Evolutionary conservation across 2,797 vertebrate genomes (phyloP).

Genomic region (Sparus aurata): DNA sequence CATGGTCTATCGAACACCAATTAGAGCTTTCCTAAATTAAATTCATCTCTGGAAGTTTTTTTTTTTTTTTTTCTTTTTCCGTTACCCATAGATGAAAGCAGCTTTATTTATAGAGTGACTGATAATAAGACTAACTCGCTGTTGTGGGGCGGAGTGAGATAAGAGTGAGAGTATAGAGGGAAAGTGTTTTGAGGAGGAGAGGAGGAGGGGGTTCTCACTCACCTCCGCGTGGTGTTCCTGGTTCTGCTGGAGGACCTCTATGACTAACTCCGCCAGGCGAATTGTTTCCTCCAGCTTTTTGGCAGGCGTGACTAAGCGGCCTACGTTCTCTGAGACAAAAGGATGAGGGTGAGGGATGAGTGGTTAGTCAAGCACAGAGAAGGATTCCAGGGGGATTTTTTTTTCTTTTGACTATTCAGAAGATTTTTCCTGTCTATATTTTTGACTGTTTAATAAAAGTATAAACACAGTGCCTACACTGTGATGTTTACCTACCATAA

Average conservation of each 20-base stretch:
- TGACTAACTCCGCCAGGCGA: slow-evolving; percentile 98
- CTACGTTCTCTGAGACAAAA: slow-evolving; percentile 99
- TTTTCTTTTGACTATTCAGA: slow-evolving; percentile 63
- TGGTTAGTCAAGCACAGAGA: slow-evolving; percentile 88
- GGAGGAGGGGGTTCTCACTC: slow-evolving; percentile 85
- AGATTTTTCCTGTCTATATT: slow-evolving; percentile 52
- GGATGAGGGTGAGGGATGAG: slow-evolving; percentile 84
- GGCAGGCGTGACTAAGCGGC: slow-evolving; percentile 98
- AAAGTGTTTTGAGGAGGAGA: slow-evolving; percentile 72
- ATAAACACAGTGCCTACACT: slow-evolving; percentile 73
- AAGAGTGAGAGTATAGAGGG: slow-evolving; percentile 74
- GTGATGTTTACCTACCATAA: slow-evolving; percentile 62
- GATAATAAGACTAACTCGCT: slow-evolving; percentile 72
- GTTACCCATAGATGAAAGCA: slow-evolving; percentile 73
- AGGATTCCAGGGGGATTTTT: slow-evolving; percentile 62
- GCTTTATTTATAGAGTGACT: slow-evolving; percentile 73
- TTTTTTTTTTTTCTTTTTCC: slow-evolving; percentile 21
- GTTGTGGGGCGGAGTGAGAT: slow-evolving; percentile 74
- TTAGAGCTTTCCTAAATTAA: slow-evolving; percentile 67
- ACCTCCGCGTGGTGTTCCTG: slow-evolving; percentile 99
- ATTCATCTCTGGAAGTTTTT: slow-evolving; percentile 55
- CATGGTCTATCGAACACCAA: slow-evolving; percentile 65
- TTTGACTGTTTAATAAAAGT: slow-evolving; percentile 56
- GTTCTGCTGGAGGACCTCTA: slow-evolving; percentile 99
- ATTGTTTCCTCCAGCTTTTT: slow-evolving; percentile 99